Evolutionary conservation across 2,113 vertebrate genomes (phyloP).

Genomic region (Sminthopsis crassicaudata): DNA sequence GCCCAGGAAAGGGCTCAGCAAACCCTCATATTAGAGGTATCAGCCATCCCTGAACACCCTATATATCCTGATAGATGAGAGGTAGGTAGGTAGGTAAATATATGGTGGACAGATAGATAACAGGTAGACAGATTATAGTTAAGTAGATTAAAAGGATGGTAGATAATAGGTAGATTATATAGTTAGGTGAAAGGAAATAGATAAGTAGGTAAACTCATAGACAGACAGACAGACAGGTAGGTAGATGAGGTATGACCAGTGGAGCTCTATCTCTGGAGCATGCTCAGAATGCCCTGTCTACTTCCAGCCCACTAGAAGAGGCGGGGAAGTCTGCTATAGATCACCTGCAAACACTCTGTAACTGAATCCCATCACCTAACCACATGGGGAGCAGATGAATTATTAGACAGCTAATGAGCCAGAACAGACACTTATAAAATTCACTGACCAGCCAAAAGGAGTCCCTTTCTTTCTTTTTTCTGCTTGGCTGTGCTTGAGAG

Average conservation of each 20-base stretch:
- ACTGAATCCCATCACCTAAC: not conserved
- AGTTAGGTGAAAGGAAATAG: not conserved
- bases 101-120: not conserved
- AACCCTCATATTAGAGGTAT: not conserved
- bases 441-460: not conserved
- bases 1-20: not conserved
- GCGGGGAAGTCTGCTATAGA: not conserved
- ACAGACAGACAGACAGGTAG: not conserved
- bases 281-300: not conserved
- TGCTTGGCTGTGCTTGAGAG: not conserved
- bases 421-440: not conserved
- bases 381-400: not conserved
- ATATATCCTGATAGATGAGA: not conserved
- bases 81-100: not conserved
- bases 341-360: not conserved
- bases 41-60: too few relatives aligned
- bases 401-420: not conserved
- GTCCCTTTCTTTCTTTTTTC: not conserved
- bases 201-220: not conserved
- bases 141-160: not conserved
- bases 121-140: not conserved
- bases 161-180: not conserved
- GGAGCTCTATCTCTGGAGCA: not conserved
- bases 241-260: not conserved
- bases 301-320: not conserved